phyloP scores from a whole-genome alignment of 2,797 vertebrate species.

The Caiman crocodilus region DNA sequence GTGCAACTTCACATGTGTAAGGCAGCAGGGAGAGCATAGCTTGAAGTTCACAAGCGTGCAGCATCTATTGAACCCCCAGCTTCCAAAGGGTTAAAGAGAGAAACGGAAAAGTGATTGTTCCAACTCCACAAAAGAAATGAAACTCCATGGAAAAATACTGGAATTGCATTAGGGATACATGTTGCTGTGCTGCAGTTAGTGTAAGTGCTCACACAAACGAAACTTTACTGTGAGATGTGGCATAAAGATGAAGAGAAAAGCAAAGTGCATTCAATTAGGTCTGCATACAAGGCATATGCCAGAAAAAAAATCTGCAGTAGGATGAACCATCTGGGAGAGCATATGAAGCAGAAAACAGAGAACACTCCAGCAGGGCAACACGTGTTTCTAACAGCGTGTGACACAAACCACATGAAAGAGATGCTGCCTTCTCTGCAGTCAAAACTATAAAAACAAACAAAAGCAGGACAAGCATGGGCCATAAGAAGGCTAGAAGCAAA shows the following conservation, averaged over 20 bases:
- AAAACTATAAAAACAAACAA: constrained; percentile 60
- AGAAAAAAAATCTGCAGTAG: constrained; percentile 60
- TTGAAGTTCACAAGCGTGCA: background rate
- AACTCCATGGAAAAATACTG: background rate
- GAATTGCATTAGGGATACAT: background rate
- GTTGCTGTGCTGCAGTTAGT: background rate
- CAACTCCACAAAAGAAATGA: constrained; percentile 10
- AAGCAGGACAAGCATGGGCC: constrained; percentile 9
- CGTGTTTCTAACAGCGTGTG: constrained; percentile 53
- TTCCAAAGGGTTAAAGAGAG: constrained; percentile 8
- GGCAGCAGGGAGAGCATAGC: background rate
- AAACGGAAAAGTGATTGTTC: background rate
- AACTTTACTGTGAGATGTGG: constrained; percentile 1
- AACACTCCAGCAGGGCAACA: background rate
- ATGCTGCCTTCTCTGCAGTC: background rate
- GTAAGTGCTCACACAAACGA: background rate
- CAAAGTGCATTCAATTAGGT: constrained; percentile 30
- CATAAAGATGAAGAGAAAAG: constrained; percentile 42
- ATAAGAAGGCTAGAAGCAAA: background rate
- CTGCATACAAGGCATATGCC: constrained; percentile 48
- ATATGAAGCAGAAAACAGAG: background rate
- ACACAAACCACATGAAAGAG: constrained; percentile 63
- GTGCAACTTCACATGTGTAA: background rate
- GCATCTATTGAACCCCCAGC: background rate
- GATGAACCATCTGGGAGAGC: background rate